Base-by-base conservation (phyloP, 2,113 vertebrate species). In the Procavia capensis region DNA sequence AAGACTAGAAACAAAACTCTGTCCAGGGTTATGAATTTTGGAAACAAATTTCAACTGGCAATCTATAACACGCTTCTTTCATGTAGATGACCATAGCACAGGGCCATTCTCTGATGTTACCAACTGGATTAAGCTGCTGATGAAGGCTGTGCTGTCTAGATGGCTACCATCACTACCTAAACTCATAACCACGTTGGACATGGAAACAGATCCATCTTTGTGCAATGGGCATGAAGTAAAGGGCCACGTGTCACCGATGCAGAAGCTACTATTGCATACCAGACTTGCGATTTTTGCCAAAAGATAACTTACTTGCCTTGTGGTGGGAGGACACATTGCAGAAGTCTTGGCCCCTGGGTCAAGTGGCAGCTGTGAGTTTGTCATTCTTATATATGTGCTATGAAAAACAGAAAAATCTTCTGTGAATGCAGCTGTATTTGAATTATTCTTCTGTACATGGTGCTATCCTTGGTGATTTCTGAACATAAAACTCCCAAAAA, bases 391-490 rank as follows among this genome's bases (percentile, higher is more conserved):
- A 6, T 82, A 45, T 5, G 2, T 19, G 61, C 83, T 1, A 20
- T 47, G 45, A 87, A 89, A 89, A 85, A 75, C 41, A 20, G 45
- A 31, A 84, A 4, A 88, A 85, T 61, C 45, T 82, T 50, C 27
- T 16, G 39, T 0, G 13, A 54, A 64, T 1, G 11, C 2, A 2
- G 27, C 47, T 5, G 74, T 24, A 25, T 2, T 72, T 39, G 70
- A 39, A n/a, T 39, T 72, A 8, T 36, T 72, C 70, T 72, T 19
- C 50, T 81, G 59, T 43, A 59, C 36, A 39, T n/a, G 66, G 85
- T 20, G 39, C 45, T 39, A 82, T 85, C 50, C 22, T 57, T 90
- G 64, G 41, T 54, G 45, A 76, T 41, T 89, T 36, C 80, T 0
- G 0, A n/a, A 47, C 75, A 50, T 22, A 36, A 39, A 39, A 72